phyloP scores from a whole-genome alignment of 2,888 invertebrate species.

The Tanytarsus gracilentus region DNA sequence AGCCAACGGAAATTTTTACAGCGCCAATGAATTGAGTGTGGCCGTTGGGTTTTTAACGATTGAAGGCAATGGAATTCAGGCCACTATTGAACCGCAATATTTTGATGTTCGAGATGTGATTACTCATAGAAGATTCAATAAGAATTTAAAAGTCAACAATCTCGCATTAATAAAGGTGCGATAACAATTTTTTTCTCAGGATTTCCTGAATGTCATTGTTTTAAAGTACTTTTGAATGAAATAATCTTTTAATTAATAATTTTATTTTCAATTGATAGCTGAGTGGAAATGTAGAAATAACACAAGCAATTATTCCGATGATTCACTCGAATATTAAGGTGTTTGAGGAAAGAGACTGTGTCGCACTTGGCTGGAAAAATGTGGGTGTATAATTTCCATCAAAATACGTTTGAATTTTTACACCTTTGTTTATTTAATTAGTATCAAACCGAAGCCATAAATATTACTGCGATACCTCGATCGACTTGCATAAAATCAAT shows the following conservation, averaged over 20 bases:
- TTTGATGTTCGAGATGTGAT: not conserved
- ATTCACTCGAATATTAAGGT: not conserved
- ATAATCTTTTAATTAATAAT: not conserved
- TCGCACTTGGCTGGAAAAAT: no score
- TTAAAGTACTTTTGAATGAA: not conserved
- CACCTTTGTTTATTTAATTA: no score
- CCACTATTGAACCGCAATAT: not conserved
- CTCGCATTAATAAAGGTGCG: conserved; percentile 2
- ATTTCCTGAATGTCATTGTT: not conserved
- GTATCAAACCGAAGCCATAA: no score
- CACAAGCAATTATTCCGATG: not conserved
- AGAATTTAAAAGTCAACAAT: not conserved
- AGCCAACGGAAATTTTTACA: not conserved
- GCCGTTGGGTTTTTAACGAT: not conserved
- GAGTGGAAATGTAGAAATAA: not conserved
- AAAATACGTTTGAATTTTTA: no score
- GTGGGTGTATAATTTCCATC: no score
- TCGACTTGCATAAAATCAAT: no score
- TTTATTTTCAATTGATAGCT: not conserved
- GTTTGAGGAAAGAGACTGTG: no score
- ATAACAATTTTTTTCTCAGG: not conserved
- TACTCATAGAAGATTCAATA: conserved; percentile 12
- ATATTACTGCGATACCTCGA: no score
- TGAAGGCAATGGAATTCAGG: not conserved
- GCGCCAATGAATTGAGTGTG: conserved; percentile 3